Evolutionary conservation across 2,113 vertebrate genomes (phyloP), one percentile per base, ranked within the genome.

Genomic region (Grantiella picta): DNA sequence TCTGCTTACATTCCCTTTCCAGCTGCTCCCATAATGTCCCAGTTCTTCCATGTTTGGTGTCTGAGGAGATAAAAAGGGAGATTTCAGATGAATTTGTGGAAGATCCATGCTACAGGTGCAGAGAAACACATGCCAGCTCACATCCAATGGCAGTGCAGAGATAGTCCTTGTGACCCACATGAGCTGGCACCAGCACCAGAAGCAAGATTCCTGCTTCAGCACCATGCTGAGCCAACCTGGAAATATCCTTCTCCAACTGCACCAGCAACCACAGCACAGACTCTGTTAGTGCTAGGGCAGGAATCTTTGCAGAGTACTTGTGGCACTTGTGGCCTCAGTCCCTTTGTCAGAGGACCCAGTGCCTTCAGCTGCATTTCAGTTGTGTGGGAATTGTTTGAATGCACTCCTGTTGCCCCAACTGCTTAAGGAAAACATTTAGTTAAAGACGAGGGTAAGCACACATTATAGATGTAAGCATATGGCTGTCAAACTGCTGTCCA

Each of bases 361-460:
- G 35, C 18, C 59, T 92, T 82, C 88, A 75, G 56, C 79, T 75
- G 64, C 5, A 1, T 81, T 81, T 86, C 7, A 36, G 36, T 50
- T 70, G 24, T 63, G 71, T 86, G 87, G 68, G 63, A 95, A 66
- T 71, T 79, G 50, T 73, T 89, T 2, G 3, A 82, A 60, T 47
- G 63, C 52, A 36, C 52, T 91, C n/a, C 68, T 91, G 52, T 92
- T 96, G 85, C 73, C 82, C 78, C 88, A 92, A 90, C 75, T 95
- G 90, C 75, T 77, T 31, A 70, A 65, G 64, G 75, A 96, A 93
- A 94, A 92, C 27, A 60, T 77, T 90, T 66, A 94, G 63, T 50
- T 82, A 88, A 86, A 95, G 88, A 83, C 12, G 68, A 85, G 69
- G 68, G 44, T 78, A 83, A 93, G 80, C 53, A 73, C 71, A 89